Base-by-base conservation (phyloP, 2,113 vertebrate species). In the Thryonomys swinderianus region DNA sequence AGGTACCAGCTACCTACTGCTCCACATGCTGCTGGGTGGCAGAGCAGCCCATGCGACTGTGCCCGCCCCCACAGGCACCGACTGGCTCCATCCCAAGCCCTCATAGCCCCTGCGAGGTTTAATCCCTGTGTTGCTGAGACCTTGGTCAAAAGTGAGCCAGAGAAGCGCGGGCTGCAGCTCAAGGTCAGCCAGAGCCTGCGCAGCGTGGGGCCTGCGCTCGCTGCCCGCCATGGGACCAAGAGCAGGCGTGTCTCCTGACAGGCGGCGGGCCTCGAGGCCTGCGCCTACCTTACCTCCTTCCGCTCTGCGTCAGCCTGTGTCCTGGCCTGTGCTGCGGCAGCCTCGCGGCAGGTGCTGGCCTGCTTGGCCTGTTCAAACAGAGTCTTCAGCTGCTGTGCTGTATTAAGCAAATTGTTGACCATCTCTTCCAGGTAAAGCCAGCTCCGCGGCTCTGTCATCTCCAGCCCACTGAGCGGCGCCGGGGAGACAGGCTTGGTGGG, bases 401-500 rank as follows among this genome's bases (percentile, higher is more conserved):
- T 99, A 98, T 12, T 99, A 94, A 99, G 98, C 97, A 99, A 96
- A 0, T 99, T 99, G 93, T 99, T 99, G 93, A 99, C 99, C 97
- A 99, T 98, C 97, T 99, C 99, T 74, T 99, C 99, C 96, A 99
- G 97, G 98, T 99, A 99, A 3, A 99, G 93, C 99, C 99, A 99
- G 89, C 98, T 99, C 73, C 99, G 98, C 85, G 98, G 99, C 80
- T 99, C 99, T 0, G 97, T 97, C 96, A 98, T 97, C 86, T 99
- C 99, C 96, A 99, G 97, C 53, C 99, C 99, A 0, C 98, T 98
- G 93, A 99, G 97, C 94, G 99, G 97, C 0, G 98, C 80, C 0
- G 98, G 97, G 0, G 98, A 97, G 0, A 98, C 96, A 48, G 98
- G 96, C 96, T 99, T 99, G 95, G 99, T 98, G 94, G 99, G 99